phyloP scores from a whole-genome alignment of 2,797 vertebrate genomes.

The Tragelaphus eurycerus region DNA sequence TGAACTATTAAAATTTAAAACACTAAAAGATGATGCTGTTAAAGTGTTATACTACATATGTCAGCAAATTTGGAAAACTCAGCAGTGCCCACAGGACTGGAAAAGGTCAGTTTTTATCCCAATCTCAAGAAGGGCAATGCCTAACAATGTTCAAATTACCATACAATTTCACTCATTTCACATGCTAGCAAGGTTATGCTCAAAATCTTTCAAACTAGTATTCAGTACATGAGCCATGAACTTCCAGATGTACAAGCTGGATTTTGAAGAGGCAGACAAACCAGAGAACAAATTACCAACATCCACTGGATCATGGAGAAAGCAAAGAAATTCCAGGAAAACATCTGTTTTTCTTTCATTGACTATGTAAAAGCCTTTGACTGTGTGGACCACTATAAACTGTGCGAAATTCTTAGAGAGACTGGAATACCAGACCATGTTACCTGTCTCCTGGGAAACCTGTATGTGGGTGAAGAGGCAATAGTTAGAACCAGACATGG shows the following conservation, averaged over 20 bases:
- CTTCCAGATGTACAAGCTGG: background rate
- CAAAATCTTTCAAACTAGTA: background rate
- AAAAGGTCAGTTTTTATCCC: background rate
- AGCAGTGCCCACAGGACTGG: background rate
- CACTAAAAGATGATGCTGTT: background rate
- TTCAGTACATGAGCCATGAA: background rate
- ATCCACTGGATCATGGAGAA: background rate
- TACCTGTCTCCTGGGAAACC: background rate
- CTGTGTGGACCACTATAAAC: background rate
- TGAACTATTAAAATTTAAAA: background rate
- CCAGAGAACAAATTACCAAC: background rate
- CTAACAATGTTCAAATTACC: background rate
- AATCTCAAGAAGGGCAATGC: background rate
- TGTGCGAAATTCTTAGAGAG: background rate
- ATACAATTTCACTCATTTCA: background rate
- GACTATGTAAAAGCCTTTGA: background rate
- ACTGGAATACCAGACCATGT: background rate
- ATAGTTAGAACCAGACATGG: background rate
- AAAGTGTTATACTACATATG: background rate
- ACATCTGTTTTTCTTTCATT: background rate
- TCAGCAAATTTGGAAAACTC: background rate
- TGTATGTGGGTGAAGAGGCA: background rate
- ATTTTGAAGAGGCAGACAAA: background rate
- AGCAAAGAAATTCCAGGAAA: background rate
- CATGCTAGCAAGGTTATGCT: background rate